Conservation (phyloP, 2,888 invertebrate genomes). For the Actias luna region DNA sequence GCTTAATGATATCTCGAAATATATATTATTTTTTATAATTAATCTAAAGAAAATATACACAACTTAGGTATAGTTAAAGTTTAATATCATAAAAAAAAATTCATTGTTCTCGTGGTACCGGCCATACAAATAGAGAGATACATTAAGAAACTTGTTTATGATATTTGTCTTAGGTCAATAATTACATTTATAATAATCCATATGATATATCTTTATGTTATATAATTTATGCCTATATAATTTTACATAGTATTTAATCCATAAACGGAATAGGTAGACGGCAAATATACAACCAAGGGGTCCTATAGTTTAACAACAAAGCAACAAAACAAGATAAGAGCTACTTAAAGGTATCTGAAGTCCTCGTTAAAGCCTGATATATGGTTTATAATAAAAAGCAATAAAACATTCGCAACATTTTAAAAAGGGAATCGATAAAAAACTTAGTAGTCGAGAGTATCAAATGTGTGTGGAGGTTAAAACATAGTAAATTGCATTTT, state of each 20-base stretch:
- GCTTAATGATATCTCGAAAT: too few relatives aligned
- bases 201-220: too few relatives aligned
- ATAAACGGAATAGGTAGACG: not conserved
- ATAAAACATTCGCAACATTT: conserved; percentile 80
- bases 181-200: too few relatives aligned
- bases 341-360: conserved; percentile 65
- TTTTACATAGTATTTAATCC: not conserved
- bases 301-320: conserved; percentile 59
- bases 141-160: too few relatives aligned
- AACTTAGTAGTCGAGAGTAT: conserved; percentile 67
- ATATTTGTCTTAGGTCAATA: too few relatives aligned
- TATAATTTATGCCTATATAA: too few relatives aligned
- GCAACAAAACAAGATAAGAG: conserved; percentile 70
- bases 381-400: conserved; percentile 75
- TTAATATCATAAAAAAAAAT: too few relatives aligned
- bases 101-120: too few relatives aligned
- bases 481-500: conserved; percentile 75
- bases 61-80: too few relatives aligned
- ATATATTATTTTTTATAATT: too few relatives aligned
- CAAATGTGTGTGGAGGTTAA: conserved; percentile 60
- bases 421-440: conserved; percentile 75
- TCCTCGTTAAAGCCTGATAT: conserved; percentile 78
- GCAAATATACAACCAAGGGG: conserved; percentile 31
- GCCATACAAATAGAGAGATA: too few relatives aligned
- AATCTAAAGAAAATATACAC: too few relatives aligned